Percentiles rank a stretch among this genome's conserved stretches.
Conservation (phyloP, 2,797 vertebrate species). For the Lutjanus campechanus region DNA sequence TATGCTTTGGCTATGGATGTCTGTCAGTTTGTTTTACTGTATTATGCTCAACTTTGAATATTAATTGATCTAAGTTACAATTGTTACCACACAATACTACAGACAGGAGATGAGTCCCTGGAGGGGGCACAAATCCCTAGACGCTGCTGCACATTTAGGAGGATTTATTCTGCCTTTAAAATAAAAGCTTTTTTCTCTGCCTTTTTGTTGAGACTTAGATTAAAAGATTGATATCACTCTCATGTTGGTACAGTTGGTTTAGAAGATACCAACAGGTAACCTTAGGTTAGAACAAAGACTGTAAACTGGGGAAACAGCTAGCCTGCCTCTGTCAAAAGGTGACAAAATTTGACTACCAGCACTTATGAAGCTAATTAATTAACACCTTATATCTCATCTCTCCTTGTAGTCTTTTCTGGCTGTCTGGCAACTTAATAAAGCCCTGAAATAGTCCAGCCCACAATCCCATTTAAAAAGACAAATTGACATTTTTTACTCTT, state of each 20-base stretch:
- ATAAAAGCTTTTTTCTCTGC: not conserved
- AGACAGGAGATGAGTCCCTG: not conserved
- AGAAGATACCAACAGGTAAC: not conserved
- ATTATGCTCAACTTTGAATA: not conserved
- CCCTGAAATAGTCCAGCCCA: not conserved
- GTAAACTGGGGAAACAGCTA: not conserved
- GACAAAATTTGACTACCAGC: no score
- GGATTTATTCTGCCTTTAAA: conserved; percentile 8
- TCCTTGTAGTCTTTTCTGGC: not conserved
- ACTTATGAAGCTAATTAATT: no score
- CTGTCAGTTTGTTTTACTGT: not conserved
- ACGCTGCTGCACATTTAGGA: not conserved
- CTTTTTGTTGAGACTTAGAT: not conserved
- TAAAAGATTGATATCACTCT: not conserved
- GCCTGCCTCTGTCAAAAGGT: no score
- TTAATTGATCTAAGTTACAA: not conserved
- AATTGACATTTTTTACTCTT: no score
- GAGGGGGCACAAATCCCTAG: not conserved
- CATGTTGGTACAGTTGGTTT: not conserved
- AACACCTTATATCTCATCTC: not conserved
- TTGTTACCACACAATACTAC: not conserved
- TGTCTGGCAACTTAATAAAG: conserved; percentile 10
- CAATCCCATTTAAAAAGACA: no score
- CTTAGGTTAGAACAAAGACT: conserved; percentile 2
- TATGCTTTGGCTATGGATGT: not conserved